Base-by-base conservation (phyloP, 2,888 invertebrate species). In the Atethmia centrago region DNA sequence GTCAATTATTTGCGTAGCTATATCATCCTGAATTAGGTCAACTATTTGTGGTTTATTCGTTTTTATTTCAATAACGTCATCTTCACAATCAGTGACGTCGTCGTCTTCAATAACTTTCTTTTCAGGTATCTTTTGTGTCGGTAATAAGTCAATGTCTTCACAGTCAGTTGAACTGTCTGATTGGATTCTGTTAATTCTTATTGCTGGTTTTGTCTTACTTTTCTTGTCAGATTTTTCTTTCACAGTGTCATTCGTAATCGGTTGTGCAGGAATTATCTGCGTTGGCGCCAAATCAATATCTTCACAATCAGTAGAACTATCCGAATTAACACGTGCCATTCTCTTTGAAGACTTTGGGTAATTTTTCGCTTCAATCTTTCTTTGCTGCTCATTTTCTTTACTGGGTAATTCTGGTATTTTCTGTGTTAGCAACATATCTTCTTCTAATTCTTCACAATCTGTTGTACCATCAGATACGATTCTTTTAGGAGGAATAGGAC, bases 41-140 rank as follows among this genome's bases (percentile, higher is more conserved):
- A 55, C 25, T 61, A 10, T 14, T 28, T 47, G n/a, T n/a, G 63
- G 25, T 40, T 88, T 78, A 77, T 82, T 82, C 72, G 84, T 66
- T 79, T 87, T 71, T 74, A 84, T 62, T 85, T 80, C 81, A 47
- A 79, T 61, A 5, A 73, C 28, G 16, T 85, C 86, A 71, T 92
- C 92, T 88, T 94, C 92, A 87, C 93, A 92, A 75, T 94, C 92
- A 42, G 92, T 93, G 21, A 80, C 67, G 82, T 92, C 91, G 72
- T 90, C 90, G 53, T 92, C 92, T 73, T 85, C 85, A 45, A 25
- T 65, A 49, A 63, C 64, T 74, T 81, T 86, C 14, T 66, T 74
- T 64, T 72, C 74, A 40, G 76, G 77, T 79, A 85, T 85, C 28
- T 83, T 82, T 86, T 88, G 88, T 42, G 88, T 84, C 28, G 79